These are phyloP conservation scores for Macrosiphum euphorbiae DNA, from an alignment of 2,888 invertebrate genomes.

Conservation along the genomic window DNA sequence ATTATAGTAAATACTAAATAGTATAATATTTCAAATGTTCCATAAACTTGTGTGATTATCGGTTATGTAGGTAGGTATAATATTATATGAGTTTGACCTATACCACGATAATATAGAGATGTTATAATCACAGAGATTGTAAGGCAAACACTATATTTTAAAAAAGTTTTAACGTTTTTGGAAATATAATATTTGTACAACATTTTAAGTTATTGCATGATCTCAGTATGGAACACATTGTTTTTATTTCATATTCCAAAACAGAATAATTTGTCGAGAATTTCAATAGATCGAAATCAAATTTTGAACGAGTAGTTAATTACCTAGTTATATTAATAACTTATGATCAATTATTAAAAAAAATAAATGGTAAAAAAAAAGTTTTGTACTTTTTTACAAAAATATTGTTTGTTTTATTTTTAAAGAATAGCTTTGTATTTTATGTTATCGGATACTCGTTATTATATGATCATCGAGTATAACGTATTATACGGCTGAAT, in stretches of 20 bases:
- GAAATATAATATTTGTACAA: neutral
- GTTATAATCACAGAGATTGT: neutral
- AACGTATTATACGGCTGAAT: neutral
- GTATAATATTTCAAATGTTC: neutral
- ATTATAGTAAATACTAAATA: neutral
- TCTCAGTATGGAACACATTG: neutral
- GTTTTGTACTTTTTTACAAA: neutral
- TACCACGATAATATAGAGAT: neutral
- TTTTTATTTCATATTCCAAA: neutral
- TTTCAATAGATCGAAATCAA: neutral
- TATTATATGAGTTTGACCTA: too few relatives aligned
- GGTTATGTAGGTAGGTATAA: too few relatives aligned
- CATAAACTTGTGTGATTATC: neutral
- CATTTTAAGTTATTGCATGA: neutral
- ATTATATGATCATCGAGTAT: neutral
- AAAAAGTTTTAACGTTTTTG: neutral
- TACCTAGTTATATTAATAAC: neutral
- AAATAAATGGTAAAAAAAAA: neutral
- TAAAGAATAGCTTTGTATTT: neutral
- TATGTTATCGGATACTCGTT: neutral
- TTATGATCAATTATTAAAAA: neutral
- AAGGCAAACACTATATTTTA: neutral
- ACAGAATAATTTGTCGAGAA: neutral
- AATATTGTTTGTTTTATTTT: neutral
- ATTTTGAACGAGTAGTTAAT: neutral